Base-by-base conservation (phyloP, 2,113 vertebrate species). In the Malaclemys terrapin region DNA sequence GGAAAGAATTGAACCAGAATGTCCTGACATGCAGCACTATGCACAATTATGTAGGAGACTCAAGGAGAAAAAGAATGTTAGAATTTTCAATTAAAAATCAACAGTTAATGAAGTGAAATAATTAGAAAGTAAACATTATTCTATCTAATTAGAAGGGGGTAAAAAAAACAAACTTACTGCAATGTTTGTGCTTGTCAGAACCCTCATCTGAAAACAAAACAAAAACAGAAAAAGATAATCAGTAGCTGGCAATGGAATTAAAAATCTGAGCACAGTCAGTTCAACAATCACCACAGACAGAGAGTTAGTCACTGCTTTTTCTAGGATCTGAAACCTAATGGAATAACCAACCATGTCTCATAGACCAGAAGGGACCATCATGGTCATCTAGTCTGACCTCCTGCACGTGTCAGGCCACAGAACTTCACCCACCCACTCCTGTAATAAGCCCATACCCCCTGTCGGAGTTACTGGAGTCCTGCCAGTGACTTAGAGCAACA, bases 191-290 rank as follows among this genome's bases (percentile, higher is more conserved):
- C 93, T 97, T 89, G 96, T 72, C 96, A 98, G 92, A 92, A 98
- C 59, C 54, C 76, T 97, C 98, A 98, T 98, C 98, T 98, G 81
- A 69, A 95, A 96, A 93, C 49, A 82, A 62, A 6, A 3, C 6
- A 94, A 65, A 72, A 90, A 97, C 4, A 83, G 38, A 82, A 49
- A 49, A 53, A 84, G 35, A 87, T 4, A 76, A 47, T 52, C 90
- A 85, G 5, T 72, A 69, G 5, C 42, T 89, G 92, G n/a, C 16
- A 92, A 35, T 59, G 59, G 29, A 50, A 52, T 65, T 78, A 83
- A 42, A 91, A 47, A 53, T 42, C 45, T 65, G 59, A 91, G 84
- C 6, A 20, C 20, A 80, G 9, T 69, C 3, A 85, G 27, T 20
- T 88, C 7, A 87, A 52, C 5, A 89, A 5, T 9, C 82, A 52